These are phyloP conservation scores for Iguana delicatissima DNA, from an alignment of 2,797 vertebrate species.

Conservation along the genomic window DNA sequence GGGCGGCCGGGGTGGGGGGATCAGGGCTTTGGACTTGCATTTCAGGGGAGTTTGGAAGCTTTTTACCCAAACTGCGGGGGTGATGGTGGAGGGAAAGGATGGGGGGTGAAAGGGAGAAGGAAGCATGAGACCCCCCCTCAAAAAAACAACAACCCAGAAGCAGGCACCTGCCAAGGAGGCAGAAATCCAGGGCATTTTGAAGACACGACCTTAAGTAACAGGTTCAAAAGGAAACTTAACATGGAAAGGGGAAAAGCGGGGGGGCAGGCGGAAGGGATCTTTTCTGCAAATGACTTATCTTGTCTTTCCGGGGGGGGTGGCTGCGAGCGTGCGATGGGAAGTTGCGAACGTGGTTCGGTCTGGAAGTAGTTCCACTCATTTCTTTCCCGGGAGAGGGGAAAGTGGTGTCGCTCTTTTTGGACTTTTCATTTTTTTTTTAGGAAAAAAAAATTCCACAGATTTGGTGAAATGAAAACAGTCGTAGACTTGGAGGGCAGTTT, in stretches of 20 bases:
- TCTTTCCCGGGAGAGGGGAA: background rate
- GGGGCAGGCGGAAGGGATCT: background rate
- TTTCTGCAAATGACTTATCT: background rate
- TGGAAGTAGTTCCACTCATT: background rate
- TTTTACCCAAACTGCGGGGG: slow-evolving; percentile 36
- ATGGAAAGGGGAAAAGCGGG: background rate
- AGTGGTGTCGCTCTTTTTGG: background rate
- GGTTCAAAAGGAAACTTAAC: slow-evolving; percentile 75
- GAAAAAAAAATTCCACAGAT: background rate
- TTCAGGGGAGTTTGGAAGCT: slow-evolving; percentile 78
- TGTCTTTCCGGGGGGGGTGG: background rate
- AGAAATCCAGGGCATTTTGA: slow-evolving; percentile 50
- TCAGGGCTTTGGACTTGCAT: slow-evolving; percentile 74
- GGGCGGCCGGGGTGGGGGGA: rapidly evolving
- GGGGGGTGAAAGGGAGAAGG: background rate
- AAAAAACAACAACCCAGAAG: background rate
- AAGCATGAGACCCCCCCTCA: background rate
- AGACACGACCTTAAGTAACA: slow-evolving; percentile 76
- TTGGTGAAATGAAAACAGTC: slow-evolving; percentile 65
- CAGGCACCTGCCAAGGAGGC: slow-evolving; percentile 59
- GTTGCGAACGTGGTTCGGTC: background rate
- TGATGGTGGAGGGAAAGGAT: slow-evolving; percentile 4
- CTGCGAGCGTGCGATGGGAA: background rate
- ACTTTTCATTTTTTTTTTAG: slow-evolving; percentile 17
- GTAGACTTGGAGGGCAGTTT: slow-evolving; percentile 34